Conservation (phyloP, 2,797 vertebrate genomes). For the Halcyon chelicuti region DNA sequence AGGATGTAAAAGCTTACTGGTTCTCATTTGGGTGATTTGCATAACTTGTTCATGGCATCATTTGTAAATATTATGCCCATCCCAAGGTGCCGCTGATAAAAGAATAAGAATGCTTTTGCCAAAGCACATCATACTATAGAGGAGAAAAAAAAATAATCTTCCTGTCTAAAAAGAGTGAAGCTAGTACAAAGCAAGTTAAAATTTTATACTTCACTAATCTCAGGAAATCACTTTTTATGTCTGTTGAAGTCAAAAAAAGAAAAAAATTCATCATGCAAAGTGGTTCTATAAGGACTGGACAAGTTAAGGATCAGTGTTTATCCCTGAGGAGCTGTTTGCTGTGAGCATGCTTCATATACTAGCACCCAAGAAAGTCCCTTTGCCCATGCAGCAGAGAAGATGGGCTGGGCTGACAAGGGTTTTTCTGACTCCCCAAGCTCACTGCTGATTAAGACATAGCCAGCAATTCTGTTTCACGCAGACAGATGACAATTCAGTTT, state of each 20-base stretch:
- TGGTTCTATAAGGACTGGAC: neutral
- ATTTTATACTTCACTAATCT: conserved; percentile 32
- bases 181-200: neutral
- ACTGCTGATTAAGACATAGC: neutral
- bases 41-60: conserved; percentile 61
- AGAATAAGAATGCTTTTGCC: conserved; percentile 39
- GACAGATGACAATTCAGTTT: conserved; percentile 11
- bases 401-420: neutral
- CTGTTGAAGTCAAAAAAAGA: neutral
- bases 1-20: conserved; percentile 58
- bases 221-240: conserved; percentile 21
- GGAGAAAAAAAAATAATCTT: neutral
- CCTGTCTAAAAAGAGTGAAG: neutral
- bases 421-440: neutral
- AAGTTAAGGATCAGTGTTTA: neutral
- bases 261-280: neutral
- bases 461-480: neutral
- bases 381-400: neutral
- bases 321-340: rapidly evolving
- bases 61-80: conserved; percentile 68
- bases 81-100: conserved; percentile 48
- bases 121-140: neutral
- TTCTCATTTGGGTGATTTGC: conserved; percentile 68
- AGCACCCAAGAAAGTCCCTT: neutral
- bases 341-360: neutral